Evolutionary conservation across 2,797 vertebrate genomes (phyloP).

Genomic region (Ispidina lecontei): DNA sequence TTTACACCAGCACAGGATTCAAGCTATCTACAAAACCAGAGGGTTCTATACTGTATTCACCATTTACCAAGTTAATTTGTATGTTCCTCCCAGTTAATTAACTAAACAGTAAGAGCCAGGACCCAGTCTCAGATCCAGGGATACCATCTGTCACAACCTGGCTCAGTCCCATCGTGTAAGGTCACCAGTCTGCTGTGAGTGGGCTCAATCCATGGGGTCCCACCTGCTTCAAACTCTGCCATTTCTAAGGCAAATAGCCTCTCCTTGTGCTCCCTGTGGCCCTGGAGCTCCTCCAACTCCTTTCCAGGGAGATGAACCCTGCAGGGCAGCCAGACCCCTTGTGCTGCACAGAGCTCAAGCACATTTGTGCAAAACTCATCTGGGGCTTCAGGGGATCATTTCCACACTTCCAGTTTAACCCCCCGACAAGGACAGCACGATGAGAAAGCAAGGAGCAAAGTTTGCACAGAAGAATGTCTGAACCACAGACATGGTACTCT

Average conservation of each 20-base stretch:
- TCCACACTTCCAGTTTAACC: not conserved
- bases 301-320: not conserved
- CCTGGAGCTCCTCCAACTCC: not conserved
- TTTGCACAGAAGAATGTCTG: not conserved
- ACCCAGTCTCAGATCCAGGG: conserved; percentile 47
- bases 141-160: conserved; percentile 61
- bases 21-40: not conserved
- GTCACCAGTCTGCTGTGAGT: conserved; percentile 63
- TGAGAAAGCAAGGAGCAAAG: not conserved
- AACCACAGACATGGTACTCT: not conserved
- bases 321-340: not conserved
- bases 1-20: not conserved
- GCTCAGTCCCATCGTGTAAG: conserved; percentile 31
- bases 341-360: rapidly evolving
- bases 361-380: not conserved
- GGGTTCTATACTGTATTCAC: not conserved
- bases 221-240: conserved; percentile 20
- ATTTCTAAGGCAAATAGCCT: not conserved
- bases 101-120: conserved; percentile 55
- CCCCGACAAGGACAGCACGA: not conserved
- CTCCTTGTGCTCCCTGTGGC: not conserved
- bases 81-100: conserved; percentile 52
- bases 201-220: conserved; percentile 22
- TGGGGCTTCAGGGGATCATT: not conserved
- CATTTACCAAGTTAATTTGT: conserved; percentile 28